Evolutionary conservation across 2,797 vertebrate species (phyloP).

Genomic region (Neosilurus mollespiculum): DNA sequence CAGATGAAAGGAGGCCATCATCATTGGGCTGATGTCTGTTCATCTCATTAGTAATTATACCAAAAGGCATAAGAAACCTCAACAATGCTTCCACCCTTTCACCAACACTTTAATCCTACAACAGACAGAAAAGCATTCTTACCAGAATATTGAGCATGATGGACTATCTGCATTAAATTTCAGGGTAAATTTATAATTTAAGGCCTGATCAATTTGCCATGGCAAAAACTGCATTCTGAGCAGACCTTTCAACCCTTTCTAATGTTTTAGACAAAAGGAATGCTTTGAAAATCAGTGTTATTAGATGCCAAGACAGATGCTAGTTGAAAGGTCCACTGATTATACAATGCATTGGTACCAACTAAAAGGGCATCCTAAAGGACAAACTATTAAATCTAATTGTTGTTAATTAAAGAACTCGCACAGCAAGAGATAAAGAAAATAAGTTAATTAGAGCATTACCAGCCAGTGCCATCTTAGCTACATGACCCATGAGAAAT

Average conservation of each 20-base stretch:
- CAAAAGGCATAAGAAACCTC: background rate
- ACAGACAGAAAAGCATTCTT: background rate
- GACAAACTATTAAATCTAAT: slow-evolving; percentile 16
- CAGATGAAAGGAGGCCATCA: too few species aligned
- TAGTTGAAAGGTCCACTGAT: slow-evolving; percentile 10
- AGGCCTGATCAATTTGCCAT: slow-evolving; percentile 5
- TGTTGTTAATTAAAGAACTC: slow-evolving; percentile 15
- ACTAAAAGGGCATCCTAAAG: slow-evolving; percentile 29
- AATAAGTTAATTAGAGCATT: background rate
- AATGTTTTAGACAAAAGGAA: slow-evolving; percentile 14
- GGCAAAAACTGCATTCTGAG: slow-evolving; percentile 5
- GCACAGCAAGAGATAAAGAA: background rate
- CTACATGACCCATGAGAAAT: slow-evolving; percentile 46
- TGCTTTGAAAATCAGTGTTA: slow-evolving; percentile 14
- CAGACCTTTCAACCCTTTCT: slow-evolving; percentile 7
- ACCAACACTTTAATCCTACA: too few species aligned
- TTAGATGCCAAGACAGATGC: background rate
- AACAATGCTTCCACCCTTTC: background rate
- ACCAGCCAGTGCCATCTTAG: slow-evolving; percentile 18
- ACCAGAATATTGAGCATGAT: background rate
- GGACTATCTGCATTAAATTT: background rate
- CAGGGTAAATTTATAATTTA: background rate
- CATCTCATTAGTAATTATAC: background rate
- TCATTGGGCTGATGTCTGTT: background rate
- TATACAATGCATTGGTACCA: slow-evolving; percentile 9